Conservation (phyloP, 1,140 invertebrate species). For the Ceratitis capitata region DNA sequence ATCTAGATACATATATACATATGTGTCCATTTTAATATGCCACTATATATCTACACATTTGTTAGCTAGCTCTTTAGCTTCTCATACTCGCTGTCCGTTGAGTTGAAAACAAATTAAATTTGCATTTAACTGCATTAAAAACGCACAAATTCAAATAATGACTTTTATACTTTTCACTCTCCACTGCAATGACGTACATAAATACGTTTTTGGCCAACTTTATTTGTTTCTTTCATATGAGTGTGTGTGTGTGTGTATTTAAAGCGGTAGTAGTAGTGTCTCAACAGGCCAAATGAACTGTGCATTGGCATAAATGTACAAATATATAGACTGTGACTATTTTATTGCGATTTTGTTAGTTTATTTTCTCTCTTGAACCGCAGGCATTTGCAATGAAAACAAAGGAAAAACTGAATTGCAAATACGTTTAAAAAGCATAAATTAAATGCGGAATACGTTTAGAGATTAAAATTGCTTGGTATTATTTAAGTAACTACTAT, state of each 20-base stretch:
- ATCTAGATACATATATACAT: not conserved
- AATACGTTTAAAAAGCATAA: not conserved
- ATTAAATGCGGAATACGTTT: not conserved
- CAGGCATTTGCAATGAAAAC: not conserved
- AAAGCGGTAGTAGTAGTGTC: too few relatives aligned
- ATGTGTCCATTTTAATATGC: not conserved
- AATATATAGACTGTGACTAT: not conserved
- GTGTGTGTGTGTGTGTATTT: not conserved
- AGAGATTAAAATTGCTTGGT: too few relatives aligned
- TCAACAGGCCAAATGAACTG: not conserved
- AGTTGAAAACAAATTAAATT: constrained; percentile 23
- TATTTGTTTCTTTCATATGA: not conserved
- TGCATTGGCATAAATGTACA: not conserved
- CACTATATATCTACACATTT: not conserved
- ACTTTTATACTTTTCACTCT: not conserved
- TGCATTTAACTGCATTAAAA: constrained; percentile 36
- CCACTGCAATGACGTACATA: not conserved
- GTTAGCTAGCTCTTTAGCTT: not conserved
- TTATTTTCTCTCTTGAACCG: not conserved
- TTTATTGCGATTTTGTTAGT: not conserved
- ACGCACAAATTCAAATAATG: constrained; percentile 27
- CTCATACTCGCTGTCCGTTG: not conserved
- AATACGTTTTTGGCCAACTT: constrained; percentile 18
- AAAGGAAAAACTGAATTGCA: not conserved
- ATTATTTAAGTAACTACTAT: too few relatives aligned